These are phyloP conservation scores for Galerucella pusilla DNA, from an alignment of 2,888 invertebrate genomes.

Conservation along the genomic window DNA sequence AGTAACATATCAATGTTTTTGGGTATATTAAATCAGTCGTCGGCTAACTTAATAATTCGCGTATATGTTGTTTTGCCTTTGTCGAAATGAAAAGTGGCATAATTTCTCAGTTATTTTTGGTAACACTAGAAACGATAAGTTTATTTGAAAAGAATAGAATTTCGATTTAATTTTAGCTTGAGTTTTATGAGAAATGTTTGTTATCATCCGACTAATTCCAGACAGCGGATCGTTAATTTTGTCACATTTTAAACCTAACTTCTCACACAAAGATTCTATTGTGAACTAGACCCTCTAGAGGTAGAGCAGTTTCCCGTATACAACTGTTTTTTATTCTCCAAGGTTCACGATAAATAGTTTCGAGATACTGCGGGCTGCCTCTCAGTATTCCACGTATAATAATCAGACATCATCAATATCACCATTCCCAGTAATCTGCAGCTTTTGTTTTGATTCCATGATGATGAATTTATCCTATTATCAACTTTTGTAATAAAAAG, in stretches of 20 bases:
- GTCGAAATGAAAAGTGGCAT: neutral
- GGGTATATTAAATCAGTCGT: neutral
- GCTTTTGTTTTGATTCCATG: too few species aligned
- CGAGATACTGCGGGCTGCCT: too few species aligned
- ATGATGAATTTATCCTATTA: too few species aligned
- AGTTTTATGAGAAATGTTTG: neutral
- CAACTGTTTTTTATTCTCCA: too few species aligned
- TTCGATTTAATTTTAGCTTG: neutral
- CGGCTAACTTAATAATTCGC: too few species aligned
- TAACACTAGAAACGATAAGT: neutral
- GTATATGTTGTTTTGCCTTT: neutral
- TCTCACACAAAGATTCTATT: neutral
- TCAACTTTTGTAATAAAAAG: too few species aligned
- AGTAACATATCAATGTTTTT: neutral
- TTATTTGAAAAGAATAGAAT: neutral
- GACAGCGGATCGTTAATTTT: neutral
- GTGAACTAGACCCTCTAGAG: too few species aligned
- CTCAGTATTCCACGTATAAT: too few species aligned
- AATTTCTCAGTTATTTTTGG: neutral
- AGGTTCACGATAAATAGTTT: too few species aligned
- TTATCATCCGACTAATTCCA: neutral
- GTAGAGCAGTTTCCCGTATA: too few species aligned
- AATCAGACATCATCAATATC: too few species aligned
- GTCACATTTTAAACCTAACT: neutral
- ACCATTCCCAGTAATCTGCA: too few species aligned